Percentiles rank a stretch among this genome's conserved stretches.
Conservation (phyloP, 2,888 invertebrate genomes). For the Adela reaumurella region DNA sequence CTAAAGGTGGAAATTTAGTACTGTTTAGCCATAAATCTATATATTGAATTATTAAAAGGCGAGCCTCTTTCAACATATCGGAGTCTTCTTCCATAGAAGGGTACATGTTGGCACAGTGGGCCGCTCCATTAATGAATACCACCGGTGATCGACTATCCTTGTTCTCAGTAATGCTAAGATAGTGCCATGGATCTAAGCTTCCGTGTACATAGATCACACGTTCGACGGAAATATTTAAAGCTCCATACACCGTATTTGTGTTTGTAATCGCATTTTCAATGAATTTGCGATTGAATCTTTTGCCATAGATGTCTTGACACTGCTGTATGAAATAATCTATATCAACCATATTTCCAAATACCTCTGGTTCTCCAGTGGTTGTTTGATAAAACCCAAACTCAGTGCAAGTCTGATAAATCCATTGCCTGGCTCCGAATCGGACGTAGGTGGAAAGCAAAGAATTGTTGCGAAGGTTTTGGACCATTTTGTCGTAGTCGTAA, state of each 20-base stretch:
- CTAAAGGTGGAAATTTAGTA: too few relatives aligned
- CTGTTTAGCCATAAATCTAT: slow-evolving; percentile 55
- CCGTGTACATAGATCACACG: slow-evolving; percentile 86
- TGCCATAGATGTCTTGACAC: slow-evolving; percentile 80
- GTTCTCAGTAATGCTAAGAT: slow-evolving; percentile 66
- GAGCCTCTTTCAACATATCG: slow-evolving; percentile 64
- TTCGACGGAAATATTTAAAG: slow-evolving; percentile 61
- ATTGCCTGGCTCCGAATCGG: slow-evolving; percentile 69
- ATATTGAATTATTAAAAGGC: slow-evolving; percentile 57
- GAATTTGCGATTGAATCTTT: slow-evolving; percentile 60
- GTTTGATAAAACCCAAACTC: slow-evolving; percentile 97
- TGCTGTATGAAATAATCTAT: slow-evolving; percentile 75
- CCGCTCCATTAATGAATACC: slow-evolving; percentile 77
- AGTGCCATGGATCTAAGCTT: slow-evolving; percentile 87
- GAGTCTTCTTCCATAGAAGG: slow-evolving; percentile 66
- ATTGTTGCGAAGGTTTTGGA: slow-evolving; percentile 61
- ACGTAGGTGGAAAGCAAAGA: slow-evolving; percentile 63
- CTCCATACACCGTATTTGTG: slow-evolving; percentile 82
- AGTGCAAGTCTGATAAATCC: slow-evolving; percentile 94
- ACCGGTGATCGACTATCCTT: slow-evolving; percentile 58
- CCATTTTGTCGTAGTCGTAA: slow-evolving; percentile 75
- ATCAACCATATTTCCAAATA: slow-evolving; percentile 76
- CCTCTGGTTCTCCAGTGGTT: slow-evolving; percentile 61
- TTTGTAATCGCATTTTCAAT: slow-evolving; percentile 60
- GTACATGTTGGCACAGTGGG: slow-evolving; percentile 94